Evolutionary conservation across 1,140 invertebrate species (phyloP).

Genomic region (Mercenaria mercenaria): DNA sequence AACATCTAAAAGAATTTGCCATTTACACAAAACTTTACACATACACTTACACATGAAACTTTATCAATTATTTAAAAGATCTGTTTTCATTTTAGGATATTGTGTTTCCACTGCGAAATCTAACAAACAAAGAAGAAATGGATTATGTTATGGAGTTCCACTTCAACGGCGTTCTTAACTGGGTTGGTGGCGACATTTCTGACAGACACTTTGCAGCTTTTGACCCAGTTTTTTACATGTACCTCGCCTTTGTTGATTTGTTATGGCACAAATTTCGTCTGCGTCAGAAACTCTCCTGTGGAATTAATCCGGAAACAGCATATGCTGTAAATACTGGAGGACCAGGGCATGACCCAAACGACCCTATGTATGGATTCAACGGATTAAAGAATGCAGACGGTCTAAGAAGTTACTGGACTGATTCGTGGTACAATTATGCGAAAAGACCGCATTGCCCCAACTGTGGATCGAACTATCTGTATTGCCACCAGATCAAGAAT

Average conservation of each 20-base stretch:
- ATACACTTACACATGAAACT: no score
- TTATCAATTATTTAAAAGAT: no score
- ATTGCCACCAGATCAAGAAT: not conserved
- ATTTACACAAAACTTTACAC: no score
- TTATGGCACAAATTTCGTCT: slow-evolving; percentile 75
- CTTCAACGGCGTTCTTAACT: slow-evolving; percentile 74
- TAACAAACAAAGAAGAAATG: not conserved
- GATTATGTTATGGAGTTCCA: slow-evolving; percentile 71
- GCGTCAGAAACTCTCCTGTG: not conserved
- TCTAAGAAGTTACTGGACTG: not conserved
- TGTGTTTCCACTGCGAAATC: not conserved
- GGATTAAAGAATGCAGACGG: slow-evolving; percentile 29
- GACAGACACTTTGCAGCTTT: slow-evolving; percentile 77
- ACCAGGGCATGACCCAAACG: not conserved
- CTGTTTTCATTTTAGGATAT: slow-evolving; percentile 30
- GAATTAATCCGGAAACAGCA: slow-evolving; percentile 19
- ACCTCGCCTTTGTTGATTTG: slow-evolving; percentile 85
- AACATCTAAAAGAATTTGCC: no score
- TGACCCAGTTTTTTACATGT: slow-evolving; percentile 85
- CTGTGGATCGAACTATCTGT: slow-evolving; percentile 40
- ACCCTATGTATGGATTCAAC: slow-evolving; percentile 32
- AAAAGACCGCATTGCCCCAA: slow-evolving; percentile 19
- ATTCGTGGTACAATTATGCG: slow-evolving; percentile 44
- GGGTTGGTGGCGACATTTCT: slow-evolving; percentile 77
- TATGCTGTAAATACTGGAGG: slow-evolving; percentile 17